Base-by-base conservation (phyloP, 2,888 invertebrate species). In the Hydropsyche betteni region DNA sequence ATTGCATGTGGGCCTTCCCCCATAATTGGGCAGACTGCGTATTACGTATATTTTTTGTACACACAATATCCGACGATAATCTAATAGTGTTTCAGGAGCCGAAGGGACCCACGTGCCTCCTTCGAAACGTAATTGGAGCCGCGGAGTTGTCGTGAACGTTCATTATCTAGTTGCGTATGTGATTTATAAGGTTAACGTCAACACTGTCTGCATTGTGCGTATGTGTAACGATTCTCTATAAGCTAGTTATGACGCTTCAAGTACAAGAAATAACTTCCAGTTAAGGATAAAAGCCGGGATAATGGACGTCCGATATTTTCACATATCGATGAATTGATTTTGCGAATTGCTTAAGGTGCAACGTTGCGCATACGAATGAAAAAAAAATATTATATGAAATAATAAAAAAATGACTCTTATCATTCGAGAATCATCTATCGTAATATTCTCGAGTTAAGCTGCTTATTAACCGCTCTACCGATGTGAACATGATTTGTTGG, bases 81-180 rank as follows among this genome's bases (percentile, higher is more conserved):
- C 44, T 44, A 44, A 44, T 44, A 44, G 44, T 44, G 10, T 44
- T 44, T 10, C 44, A 44, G 44, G 10, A 44, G 58, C 14, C 72
- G 24, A 16, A 34, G 10, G 64, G 68, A 75, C 64, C 64, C 78
- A 75, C 78, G 78, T 74, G 69, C 72, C 72, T 50, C 76, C 75
- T 76, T 78, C 78, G 76, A 77, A 78, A 36, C 68, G 74, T 78
- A 78, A 78, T 78, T 78, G 76, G 76, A 70, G 44, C 55, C 71
- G 14, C 71, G 71, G 53, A 24, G 71, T 53, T 55, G 52, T 64
- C 64, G 34, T 64, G 34, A 64, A n/a, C 64, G 36, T 34, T 64
- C 64, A 64, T 64, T 64, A 64, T 64, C 33, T 64, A 33, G 36
- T 36, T 64, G 34, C 36, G 34, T 24, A 8, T 36, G 64, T 64